These are phyloP conservation scores for Oxycera nigricornis DNA, from an alignment of 2,888 invertebrate species.

Conservation along the genomic window DNA sequence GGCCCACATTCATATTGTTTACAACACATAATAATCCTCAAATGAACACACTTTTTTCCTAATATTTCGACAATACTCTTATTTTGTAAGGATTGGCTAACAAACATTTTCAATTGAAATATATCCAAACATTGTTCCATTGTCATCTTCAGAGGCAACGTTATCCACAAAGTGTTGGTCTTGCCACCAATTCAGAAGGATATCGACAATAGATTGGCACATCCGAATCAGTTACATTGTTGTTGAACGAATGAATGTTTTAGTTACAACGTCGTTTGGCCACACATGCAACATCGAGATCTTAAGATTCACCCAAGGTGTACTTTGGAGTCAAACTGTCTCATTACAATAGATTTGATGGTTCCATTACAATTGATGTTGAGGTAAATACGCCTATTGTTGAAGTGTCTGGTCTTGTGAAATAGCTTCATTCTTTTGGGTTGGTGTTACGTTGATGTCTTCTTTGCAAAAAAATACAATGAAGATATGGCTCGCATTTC, in stretches of 20 bases:
- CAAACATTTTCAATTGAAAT: slow-evolving; percentile 12
- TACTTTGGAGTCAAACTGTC: slow-evolving; percentile 26
- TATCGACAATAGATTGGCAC: slow-evolving; percentile 19
- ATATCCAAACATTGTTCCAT: not conserved
- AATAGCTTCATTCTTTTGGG: not conserved
- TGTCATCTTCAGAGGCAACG: not conserved
- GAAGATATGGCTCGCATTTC: not conserved
- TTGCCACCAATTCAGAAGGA: slow-evolving; percentile 33
- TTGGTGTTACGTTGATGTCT: not conserved
- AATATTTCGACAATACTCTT: too few relatives aligned
- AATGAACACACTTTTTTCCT: too few relatives aligned
- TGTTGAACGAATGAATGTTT: not conserved
- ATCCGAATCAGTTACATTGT: slow-evolving; percentile 33
- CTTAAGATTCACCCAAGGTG: slow-evolving; percentile 31
- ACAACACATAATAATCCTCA: too few relatives aligned
- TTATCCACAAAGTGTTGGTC: slow-evolving; percentile 19
- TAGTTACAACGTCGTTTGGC: not conserved
- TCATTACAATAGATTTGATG: slow-evolving; percentile 37
- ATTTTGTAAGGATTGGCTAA: too few relatives aligned
- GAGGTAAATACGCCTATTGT: slow-evolving; percentile 39
- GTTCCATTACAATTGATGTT: slow-evolving; percentile 35
- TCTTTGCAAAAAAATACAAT: not conserved
- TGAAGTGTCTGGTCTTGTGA: slow-evolving; percentile 11
- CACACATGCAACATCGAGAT: slow-evolving; percentile 13
- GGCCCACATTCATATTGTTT: too few relatives aligned